These are phyloP conservation scores for Metaphire vulgaris DNA, from an alignment of 1,140 invertebrate species.

Conservation along the genomic window DNA sequence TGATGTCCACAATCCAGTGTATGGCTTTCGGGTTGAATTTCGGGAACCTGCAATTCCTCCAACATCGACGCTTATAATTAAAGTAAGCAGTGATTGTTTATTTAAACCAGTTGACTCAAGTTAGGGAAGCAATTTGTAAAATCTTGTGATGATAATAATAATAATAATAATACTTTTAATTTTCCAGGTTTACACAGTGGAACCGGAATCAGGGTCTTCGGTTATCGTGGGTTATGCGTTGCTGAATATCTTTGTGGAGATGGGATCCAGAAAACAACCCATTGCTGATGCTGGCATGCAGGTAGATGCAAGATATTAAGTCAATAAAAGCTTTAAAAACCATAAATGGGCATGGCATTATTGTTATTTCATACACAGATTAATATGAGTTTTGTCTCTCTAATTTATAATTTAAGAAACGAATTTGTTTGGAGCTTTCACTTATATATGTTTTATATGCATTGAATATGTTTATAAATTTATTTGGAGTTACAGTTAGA, in stretches of 20 bases:
- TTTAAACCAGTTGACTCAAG: not conserved
- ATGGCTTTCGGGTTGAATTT: slow-evolving; percentile 44
- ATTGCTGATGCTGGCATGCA: slow-evolving; percentile 39
- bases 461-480: too few species aligned
- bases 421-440: too few species aligned
- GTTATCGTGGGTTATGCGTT: slow-evolving; percentile 46
- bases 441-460: too few species aligned
- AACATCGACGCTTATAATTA: slow-evolving; percentile 46
- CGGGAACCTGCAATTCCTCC: slow-evolving; percentile 44
- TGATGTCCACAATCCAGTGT: slow-evolving; percentile 50
- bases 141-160: too few species aligned
- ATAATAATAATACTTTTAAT: too few species aligned
- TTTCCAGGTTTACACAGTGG: too few species aligned
- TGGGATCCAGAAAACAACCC: slow-evolving; percentile 45
- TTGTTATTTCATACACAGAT: too few species aligned
- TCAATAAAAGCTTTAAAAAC: not conserved
- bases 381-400: too few species aligned
- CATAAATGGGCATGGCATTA: not conserved
- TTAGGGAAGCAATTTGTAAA: too few species aligned
- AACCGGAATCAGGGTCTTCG: slow-evolving; percentile 43
- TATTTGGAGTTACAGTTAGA: too few species aligned
- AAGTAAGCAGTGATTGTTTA: slow-evolving; percentile 35
- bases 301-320: slow-evolving; percentile 30
- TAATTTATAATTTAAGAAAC: too few species aligned
- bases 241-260: slow-evolving; percentile 49